These are phyloP conservation scores for Mechanitis mazaeus DNA, from an alignment of 2,888 invertebrate species.

Conservation along the genomic window DNA sequence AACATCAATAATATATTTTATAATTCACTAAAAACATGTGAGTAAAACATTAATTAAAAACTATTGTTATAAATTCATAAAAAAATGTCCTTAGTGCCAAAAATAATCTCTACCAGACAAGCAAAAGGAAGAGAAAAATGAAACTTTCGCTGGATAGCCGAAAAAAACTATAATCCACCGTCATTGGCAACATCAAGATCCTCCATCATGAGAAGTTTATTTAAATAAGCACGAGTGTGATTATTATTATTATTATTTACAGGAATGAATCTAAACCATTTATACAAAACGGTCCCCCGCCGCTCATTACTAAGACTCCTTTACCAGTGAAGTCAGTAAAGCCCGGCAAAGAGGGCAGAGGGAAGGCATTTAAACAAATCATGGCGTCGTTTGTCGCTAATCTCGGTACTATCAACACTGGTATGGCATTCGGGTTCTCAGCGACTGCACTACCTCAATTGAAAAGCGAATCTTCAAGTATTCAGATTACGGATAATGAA, in stretches of 20 bases:
- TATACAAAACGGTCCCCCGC: conserved; percentile 56
- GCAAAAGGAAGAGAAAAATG: no score
- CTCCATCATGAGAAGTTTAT: no score
- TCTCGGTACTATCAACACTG: conserved; percentile 82
- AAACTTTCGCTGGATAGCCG: no score
- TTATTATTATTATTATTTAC: conserved; percentile 26
- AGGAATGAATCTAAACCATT: conserved; percentile 63
- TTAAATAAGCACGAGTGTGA: neutral
- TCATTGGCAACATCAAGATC: no score
- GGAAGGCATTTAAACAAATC: conserved; percentile 74
- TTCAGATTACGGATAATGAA: conserved; percentile 74
- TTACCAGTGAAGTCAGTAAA: conserved; percentile 38
- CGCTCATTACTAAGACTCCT: conserved; percentile 47
- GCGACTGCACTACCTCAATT: conserved; percentile 81
- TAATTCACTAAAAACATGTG: no score
- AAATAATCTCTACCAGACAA: no score
- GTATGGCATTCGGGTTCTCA: conserved; percentile 82
- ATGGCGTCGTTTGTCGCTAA: conserved; percentile 80
- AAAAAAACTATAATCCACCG: no score
- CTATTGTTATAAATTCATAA: no score
- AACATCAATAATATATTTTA: no score
- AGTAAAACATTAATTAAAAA: no score
- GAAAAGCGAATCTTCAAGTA: conserved; percentile 60
- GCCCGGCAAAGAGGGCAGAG: conserved; percentile 53
- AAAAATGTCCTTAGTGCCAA: no score